These are phyloP conservation scores for Vulpes lagopus DNA, from an alignment of 2,113 vertebrate species.

Conservation along the genomic window DNA sequence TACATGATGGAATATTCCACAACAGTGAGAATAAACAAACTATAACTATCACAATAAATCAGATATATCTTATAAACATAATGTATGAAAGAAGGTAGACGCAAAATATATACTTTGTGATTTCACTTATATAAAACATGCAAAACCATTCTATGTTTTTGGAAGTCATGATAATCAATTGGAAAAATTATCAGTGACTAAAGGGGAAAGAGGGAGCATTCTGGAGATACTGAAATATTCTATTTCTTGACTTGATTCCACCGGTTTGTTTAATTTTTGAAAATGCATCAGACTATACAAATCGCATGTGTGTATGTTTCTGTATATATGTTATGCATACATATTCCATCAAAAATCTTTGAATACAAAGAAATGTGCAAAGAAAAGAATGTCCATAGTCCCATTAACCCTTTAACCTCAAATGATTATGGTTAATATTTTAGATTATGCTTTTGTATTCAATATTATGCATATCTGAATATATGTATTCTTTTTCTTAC, in stretches of 20 bases:
- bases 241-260: not conserved
- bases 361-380: not conserved
- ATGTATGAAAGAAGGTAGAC: not conserved
- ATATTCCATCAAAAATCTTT: not conserved
- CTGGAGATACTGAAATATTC: not conserved
- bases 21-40: not conserved
- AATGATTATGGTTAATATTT: conserved; percentile 25
- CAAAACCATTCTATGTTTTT: not conserved
- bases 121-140: conserved; percentile 17
- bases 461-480: not conserved
- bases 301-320: not conserved
- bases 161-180: not conserved
- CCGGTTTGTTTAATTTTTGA: not conserved
- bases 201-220: not conserved
- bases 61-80: not conserved
- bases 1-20: not conserved
- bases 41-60: not conserved
- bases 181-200: not conserved
- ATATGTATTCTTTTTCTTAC: not conserved
- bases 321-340: not conserved
- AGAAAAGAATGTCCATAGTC: not conserved
- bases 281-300: not conserved
- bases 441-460: conserved; percentile 4
- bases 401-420: not conserved
- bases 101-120: not conserved